phyloP scores from a whole-genome alignment of 2,113 vertebrate species.

The Bothrops jararaca region DNA sequence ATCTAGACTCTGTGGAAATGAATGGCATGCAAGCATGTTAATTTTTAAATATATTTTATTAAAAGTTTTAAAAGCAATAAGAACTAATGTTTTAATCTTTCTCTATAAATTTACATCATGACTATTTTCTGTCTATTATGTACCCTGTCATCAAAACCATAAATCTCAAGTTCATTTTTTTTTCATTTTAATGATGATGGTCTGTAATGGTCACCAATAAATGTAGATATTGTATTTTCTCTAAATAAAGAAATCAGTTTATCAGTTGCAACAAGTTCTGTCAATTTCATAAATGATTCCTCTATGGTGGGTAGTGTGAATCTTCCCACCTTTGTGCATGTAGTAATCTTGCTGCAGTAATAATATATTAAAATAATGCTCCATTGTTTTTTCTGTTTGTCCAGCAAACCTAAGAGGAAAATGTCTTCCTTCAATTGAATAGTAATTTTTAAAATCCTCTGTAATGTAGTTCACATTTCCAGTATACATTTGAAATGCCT shows the following conservation, averaged over 20 bases:
- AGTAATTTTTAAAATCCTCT: background rate
- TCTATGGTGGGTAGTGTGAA: background rate
- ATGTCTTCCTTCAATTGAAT: background rate
- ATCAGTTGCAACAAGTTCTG: background rate
- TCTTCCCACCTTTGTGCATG: background rate
- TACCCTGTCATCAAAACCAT: too few species aligned
- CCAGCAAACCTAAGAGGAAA: background rate
- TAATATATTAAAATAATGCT: background rate
- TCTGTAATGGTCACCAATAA: background rate
- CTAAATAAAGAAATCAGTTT: background rate
- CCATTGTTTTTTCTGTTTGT: background rate
- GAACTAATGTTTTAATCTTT: too few species aligned
- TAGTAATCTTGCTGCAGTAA: background rate
- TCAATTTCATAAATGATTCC: background rate
- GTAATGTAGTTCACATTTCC: background rate
- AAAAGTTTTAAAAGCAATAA: too few species aligned
- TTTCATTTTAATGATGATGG: too few species aligned
- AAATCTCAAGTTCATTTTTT: too few species aligned
- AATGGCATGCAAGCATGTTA: too few species aligned
- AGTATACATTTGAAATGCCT: background rate
- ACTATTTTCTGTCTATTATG: too few species aligned
- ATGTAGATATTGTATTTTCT: background rate
- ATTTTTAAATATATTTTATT: too few species aligned
- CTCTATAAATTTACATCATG: too few species aligned
- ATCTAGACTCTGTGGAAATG: too few species aligned